Evolutionary conservation across 2,888 invertebrate genomes (phyloP), one percentile per base, ranked within the genome.

Genomic region (Lasioglossum villosulum): DNA sequence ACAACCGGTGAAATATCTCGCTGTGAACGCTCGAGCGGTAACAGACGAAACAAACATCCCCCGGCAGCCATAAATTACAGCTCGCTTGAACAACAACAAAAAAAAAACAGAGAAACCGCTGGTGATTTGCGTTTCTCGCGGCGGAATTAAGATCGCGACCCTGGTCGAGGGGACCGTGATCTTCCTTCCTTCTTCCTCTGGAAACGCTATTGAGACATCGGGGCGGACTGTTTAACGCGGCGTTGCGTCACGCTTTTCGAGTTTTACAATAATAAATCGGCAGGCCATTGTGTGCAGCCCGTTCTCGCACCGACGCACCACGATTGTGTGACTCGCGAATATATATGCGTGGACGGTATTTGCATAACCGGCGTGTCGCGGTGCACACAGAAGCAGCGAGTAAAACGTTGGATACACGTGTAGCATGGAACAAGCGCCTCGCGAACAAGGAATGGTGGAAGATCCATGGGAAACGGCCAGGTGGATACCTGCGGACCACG

Each of bases 231-330:
- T 42, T 92, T 92, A 91, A 94, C 91, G 90, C 88, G 89, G 86
- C 93, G 91, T 94, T 90, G 89, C 92, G 91, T 92, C 91, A 93
- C 92, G 92, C 91, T 78, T 78, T 75, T 85, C 86, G 71, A 82
- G 85, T 90, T 92, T 92, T 93, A 90, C 90, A 90, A 91, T 91
- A 90, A 94, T 92, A 93, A 94, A 94, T 94, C 93, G 93, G 91
- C 87, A 86, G 88, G 87, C 92, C 87, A 93, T 93, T 93, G 92
- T 93, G 52, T 1, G 10, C 23, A 10, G 52, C 3, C n/a, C 10
- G 23, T n/a, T 52, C 52, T n/a, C 52, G 52, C 52, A n/a, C 52
- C 52, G 52, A 52, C 52, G 52, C 52, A 52, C 23, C n/a, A 3
- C 52, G 52, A 52, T 52, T 52, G 10, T 52, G 52, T 10, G 23